Evolutionary conservation across 2,888 invertebrate genomes (phyloP).

Genomic region (Yponomeuta cagnagella): DNA sequence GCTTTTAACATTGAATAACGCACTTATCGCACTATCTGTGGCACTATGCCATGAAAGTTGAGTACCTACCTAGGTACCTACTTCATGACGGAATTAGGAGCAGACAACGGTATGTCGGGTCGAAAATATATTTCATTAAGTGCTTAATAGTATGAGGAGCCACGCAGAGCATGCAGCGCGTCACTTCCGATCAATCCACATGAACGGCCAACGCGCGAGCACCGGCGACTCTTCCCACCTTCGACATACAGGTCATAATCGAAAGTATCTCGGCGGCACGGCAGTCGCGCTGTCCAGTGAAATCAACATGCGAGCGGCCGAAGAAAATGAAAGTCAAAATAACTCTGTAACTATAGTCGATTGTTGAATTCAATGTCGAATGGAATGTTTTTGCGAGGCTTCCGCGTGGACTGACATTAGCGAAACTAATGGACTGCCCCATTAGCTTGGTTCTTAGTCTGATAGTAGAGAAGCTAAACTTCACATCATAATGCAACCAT

Average conservation of each 20-base stretch:
- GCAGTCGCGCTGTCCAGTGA: neutral
- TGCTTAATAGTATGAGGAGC: neutral
- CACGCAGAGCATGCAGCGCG: neutral
- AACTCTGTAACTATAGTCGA: neutral
- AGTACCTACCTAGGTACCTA: no score
- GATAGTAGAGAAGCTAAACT: neutral
- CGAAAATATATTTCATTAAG: neutral
- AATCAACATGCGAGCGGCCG: slow-evolving; percentile 1
- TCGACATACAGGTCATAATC: neutral
- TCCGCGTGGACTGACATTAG: neutral
- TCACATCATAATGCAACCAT: neutral
- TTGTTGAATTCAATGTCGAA: neutral
- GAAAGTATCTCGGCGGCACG: neutral
- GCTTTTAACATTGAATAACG: slow-evolving; percentile 12
- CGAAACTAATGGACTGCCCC: neutral
- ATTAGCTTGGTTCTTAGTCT: no score
- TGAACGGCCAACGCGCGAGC: neutral
- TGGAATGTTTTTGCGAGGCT: neutral
- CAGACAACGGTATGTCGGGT: neutral
- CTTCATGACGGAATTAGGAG: neutral
- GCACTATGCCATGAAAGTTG: neutral
- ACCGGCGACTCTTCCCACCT: neutral
- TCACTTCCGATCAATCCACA: slow-evolving; percentile 5
- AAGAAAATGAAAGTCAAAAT: slow-evolving; percentile 3
- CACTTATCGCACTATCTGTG: neutral